Evolutionary conservation across 2,888 invertebrate genomes (phyloP).

Genomic region (Cantharis lateralis): DNA sequence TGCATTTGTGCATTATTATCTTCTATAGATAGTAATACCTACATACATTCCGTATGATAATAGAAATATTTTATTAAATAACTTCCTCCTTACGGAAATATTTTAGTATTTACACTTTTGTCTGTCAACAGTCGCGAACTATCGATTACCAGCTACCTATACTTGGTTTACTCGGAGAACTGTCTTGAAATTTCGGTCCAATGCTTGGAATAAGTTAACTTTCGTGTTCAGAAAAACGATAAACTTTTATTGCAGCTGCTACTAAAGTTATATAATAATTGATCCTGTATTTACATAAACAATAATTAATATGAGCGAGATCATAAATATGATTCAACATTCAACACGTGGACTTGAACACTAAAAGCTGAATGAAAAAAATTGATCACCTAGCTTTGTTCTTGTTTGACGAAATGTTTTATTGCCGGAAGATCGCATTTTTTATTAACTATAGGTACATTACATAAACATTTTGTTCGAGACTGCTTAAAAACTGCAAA

Average conservation of each 20-base stretch:
- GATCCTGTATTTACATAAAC: background rate
- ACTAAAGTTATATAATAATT: background rate
- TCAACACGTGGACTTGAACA: too few species aligned
- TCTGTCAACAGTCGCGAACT: background rate
- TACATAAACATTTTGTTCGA: too few species aligned
- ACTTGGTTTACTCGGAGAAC: background rate
- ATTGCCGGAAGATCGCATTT: too few species aligned
- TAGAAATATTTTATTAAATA: background rate
- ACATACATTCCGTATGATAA: background rate
- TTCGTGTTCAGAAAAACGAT: background rate
- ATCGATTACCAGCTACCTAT: background rate
- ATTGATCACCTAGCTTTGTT: too few species aligned
- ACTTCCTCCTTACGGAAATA: too few species aligned
- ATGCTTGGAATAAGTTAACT: background rate
- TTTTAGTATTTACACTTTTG: background rate
- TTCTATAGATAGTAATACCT: background rate
- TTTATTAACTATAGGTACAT: too few species aligned
- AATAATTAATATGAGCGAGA: background rate
- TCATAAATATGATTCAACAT: background rate
- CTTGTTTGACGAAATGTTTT: too few species aligned
- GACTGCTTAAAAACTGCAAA: too few species aligned
- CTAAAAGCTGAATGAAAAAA: too few species aligned
- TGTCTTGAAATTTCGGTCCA: background rate
- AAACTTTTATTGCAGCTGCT: background rate
- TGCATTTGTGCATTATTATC: background rate